A percentile compares a stretch with the other conserved stretches of the same genome.
These are phyloP conservation scores for Dryobota labecula DNA, from an alignment of 2,888 invertebrate species.

Conservation along the genomic window DNA sequence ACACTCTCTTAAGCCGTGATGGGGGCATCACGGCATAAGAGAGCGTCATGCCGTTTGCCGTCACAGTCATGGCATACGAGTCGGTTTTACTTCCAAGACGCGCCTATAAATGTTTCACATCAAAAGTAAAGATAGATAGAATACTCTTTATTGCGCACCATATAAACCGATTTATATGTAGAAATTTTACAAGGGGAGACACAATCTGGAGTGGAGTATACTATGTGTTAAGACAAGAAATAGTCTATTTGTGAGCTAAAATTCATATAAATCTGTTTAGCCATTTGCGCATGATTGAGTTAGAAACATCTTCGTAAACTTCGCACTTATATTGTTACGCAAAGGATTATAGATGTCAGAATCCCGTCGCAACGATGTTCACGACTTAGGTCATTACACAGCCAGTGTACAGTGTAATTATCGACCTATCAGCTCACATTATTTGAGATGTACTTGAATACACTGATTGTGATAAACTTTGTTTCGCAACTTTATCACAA, in stretches of 20 bases:
- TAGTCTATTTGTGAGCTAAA: not conserved
- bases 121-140: too few species aligned
- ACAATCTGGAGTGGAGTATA: too few species aligned
- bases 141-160: too few species aligned
- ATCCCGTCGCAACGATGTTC: not conserved
- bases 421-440: slow-evolving; percentile 10
- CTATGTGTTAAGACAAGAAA: not conserved
- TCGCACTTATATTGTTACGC: not conserved
- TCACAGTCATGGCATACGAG: too few species aligned
- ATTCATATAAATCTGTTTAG: too few species aligned
- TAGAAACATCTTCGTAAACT: not conserved
- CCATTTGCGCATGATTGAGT: not conserved
- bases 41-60: too few species aligned
- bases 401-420: not conserved
- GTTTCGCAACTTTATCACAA: not conserved
- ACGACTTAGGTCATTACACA: not conserved
- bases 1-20: too few species aligned
- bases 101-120: too few species aligned
- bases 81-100: too few species aligned
- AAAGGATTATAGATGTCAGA: not conserved
- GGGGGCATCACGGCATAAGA: too few species aligned
- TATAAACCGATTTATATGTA: too few species aligned
- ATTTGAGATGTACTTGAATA: slow-evolving; percentile 7
- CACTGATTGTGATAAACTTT: slow-evolving; percentile 10
- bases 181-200: too few species aligned